Evolutionary conservation across 1,140 invertebrate species (phyloP), one percentile per base, ranked within the genome.

Genomic region (Lordiphosa mommai): DNA sequence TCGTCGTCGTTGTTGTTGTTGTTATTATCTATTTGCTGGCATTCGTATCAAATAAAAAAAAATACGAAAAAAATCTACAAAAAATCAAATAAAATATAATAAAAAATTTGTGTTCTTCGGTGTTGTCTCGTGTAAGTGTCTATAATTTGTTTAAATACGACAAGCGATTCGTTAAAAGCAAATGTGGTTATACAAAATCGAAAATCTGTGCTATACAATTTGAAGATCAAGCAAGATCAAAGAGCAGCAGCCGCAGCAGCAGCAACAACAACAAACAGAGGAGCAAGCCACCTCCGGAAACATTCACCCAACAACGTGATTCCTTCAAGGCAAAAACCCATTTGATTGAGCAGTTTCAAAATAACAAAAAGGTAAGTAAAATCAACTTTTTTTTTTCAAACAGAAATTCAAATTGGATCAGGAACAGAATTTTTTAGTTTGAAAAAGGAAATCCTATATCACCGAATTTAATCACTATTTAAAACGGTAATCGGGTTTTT

Each of bases 71-170:
- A 12, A 43, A 40, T 48, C 61, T 41, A 55, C 52, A 53, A 40
- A 47, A 49, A 49, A 58, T 58, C 32, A 10, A 33, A 36, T 65
- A 66, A 10, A 66, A 76, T 68, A 82, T 82, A 82, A 82, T 29
- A 50, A 63, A 76, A 58, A 67, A 76, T 84, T 76, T 82, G 63
- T 82, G 77, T 82, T 84, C 61, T 82, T 82, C 58, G 76, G 76
- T 82, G 76, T 82, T 82, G 76, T 82, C 76, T 82, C 76, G 76
- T 82, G 76, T 82, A 63, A 67, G 77, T 82, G 76, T 82, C 76
- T 82, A 68, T 82, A 76, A 82, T 82, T 84, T 82, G 77, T 82
- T 84, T 44, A 72, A 76, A 60, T 82, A 84, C 76, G 72, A 82
- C 77, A 82, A 80, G 66, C 73, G 73, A 73, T 79, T 70, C 7